Percentiles rank a stretch among this genome's conserved stretches.
Conservation (phyloP, 2,113 vertebrate genomes). For the Aptenodytes patagonicus region DNA sequence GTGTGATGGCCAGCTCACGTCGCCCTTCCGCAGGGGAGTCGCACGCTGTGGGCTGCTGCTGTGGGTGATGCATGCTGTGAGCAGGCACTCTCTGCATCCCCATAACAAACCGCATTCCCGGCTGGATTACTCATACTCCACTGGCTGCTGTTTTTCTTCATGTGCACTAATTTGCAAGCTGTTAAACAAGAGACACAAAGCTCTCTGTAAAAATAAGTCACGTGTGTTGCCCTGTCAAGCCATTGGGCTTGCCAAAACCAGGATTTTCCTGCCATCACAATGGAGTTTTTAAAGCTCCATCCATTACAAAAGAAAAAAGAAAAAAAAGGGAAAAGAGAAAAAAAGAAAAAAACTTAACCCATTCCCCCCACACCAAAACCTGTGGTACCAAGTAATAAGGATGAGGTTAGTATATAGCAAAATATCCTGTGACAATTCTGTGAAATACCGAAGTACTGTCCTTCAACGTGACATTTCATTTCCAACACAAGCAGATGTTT, state of each 20-base stretch:
- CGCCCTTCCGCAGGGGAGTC: rapidly evolving
- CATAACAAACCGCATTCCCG: background rate
- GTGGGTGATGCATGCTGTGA: background rate
- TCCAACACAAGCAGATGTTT: background rate
- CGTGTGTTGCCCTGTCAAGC: background rate
- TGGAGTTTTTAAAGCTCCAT: background rate
- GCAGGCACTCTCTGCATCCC: background rate
- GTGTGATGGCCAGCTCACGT: background rate
- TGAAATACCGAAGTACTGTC: background rate
- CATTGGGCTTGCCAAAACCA: background rate
- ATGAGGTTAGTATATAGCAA: background rate
- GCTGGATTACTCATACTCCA: slow-evolving; percentile 47
- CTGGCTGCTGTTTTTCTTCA: slow-evolving; percentile 30
- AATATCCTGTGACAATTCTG: background rate
- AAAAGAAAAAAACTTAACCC: background rate
- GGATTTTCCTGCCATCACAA: background rate
- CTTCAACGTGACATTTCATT: background rate
- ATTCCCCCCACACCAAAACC: background rate
- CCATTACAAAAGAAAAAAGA: background rate
- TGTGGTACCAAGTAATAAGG: background rate
- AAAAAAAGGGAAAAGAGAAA: background rate
- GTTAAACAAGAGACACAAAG: slow-evolving; percentile 25
- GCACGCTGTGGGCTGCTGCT: background rate
- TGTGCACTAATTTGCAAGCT: slow-evolving; percentile 39
- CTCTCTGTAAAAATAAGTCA: slow-evolving; percentile 4